Conservation (phyloP, 2,113 vertebrate genomes). For the Pelecanoides urinatrix region DNA sequence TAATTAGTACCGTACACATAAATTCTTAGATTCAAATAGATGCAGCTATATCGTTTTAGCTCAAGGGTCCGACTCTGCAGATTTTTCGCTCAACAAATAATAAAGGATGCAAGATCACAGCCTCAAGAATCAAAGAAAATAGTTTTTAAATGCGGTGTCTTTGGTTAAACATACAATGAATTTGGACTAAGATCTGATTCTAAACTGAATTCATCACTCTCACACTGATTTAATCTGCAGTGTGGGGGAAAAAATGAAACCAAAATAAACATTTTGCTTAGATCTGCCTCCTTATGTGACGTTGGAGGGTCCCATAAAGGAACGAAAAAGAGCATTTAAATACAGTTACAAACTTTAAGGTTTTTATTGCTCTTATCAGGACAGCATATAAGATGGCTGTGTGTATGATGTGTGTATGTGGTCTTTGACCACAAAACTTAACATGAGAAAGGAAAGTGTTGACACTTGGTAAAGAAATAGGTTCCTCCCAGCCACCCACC, state of each 20-base stretch:
- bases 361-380: neutral
- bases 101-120: neutral
- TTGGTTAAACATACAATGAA: neutral
- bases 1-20: neutral
- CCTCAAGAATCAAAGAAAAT: neutral
- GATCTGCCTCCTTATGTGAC: neutral
- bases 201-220: neutral
- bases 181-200: neutral
- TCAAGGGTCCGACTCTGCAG: neutral
- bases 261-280: constrained; percentile 1
- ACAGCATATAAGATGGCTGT: neutral
- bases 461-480: constrained; percentile 62
- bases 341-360: neutral
- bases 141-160: neutral
- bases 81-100: neutral
- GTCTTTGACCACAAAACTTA: constrained; percentile 54
- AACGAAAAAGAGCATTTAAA: neutral
- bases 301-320: neutral
- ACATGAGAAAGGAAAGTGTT: constrained; percentile 68
- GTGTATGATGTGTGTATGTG: constrained; percentile 19
- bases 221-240: neutral
- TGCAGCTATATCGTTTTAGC: neutral
- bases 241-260: neutral
- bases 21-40: neutral
- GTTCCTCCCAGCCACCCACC: constrained; percentile 55